These are phyloP conservation scores for Stegana nigrithorax DNA, from an alignment of 2,888 invertebrate species.

Conservation along the genomic window DNA sequence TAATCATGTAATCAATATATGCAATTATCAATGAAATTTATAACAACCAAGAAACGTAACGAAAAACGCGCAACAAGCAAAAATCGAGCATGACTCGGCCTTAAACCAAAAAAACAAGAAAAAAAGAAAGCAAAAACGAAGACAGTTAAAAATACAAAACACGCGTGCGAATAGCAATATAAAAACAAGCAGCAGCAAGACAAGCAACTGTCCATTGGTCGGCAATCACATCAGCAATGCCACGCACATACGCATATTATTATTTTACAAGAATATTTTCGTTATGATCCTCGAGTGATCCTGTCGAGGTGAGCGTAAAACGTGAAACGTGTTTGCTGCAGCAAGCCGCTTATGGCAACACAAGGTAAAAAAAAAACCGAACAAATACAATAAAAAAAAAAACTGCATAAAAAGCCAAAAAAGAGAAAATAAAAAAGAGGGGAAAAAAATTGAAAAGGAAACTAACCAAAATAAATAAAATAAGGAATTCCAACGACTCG, in stretches of 20 bases:
- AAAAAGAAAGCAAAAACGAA: neutral
- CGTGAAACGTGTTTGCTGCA: neutral
- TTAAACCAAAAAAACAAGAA: neutral
- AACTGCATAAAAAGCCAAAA: neutral
- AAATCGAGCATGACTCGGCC: neutral
- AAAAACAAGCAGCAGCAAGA: too few relatives aligned
- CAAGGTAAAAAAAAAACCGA: neutral
- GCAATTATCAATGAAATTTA: slow-evolving; percentile 64
- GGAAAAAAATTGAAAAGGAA: too few relatives aligned
- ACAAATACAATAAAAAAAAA: too few relatives aligned
- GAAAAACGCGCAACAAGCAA: slow-evolving; percentile 33
- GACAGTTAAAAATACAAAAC: too few relatives aligned
- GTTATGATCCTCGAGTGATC: neutral
- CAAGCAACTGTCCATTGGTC: too few relatives aligned
- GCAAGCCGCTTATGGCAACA: too few relatives aligned
- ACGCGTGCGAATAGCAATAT: too few relatives aligned
- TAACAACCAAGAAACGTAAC: slow-evolving; percentile 61
- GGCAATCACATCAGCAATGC: slow-evolving; percentile 25
- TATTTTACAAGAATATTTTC: slow-evolving; percentile 25
- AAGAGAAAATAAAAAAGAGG: too few relatives aligned
- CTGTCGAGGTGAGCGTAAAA: too few relatives aligned
- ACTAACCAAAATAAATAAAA: neutral
- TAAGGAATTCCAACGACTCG: slow-evolving; percentile 13
- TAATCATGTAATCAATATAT: slow-evolving; percentile 59
- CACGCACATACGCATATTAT: slow-evolving; percentile 26